Evolutionary conservation across 2,113 vertebrate genomes (phyloP).

Genomic region (Eulemur rufifrons): DNA sequence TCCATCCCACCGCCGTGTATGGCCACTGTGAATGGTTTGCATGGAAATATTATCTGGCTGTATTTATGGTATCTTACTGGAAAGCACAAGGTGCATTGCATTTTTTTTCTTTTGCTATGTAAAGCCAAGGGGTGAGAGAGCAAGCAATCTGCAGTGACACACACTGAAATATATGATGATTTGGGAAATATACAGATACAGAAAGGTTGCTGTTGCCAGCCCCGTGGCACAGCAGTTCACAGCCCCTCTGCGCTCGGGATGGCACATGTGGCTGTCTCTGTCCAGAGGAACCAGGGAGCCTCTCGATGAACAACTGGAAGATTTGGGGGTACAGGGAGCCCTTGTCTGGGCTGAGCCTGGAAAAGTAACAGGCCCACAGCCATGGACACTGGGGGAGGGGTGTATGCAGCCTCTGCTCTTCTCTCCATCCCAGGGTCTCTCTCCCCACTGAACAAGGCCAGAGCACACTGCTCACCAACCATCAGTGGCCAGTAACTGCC

Average conservation of each 20-base stretch:
- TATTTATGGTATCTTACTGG: constrained; percentile 85
- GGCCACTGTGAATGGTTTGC: constrained; percentile 73
- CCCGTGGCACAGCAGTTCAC: constrained; percentile 66
- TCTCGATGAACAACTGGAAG: constrained; percentile 9
- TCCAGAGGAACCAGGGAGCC: constrained; percentile 48
- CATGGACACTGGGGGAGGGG: neutral
- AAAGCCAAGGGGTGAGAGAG: constrained; percentile 83
- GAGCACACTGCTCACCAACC: fast-evolving
- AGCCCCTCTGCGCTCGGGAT: constrained; percentile 65
- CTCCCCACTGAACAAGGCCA: neutral
- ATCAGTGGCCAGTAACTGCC: fast-evolving
- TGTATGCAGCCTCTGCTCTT: fast-evolving
- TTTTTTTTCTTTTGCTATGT: constrained; percentile 85
- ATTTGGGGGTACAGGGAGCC: neutral
- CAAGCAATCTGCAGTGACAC: constrained; percentile 83
- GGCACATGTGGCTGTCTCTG: constrained; percentile 42
- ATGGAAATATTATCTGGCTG: constrained; percentile 81
- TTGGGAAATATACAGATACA: constrained; percentile 84
- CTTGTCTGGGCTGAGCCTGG: neutral
- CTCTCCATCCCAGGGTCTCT: neutral
- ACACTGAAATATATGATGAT: constrained; percentile 81
- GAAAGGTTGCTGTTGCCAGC: constrained; percentile 80
- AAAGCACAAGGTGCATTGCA: constrained; percentile 83
- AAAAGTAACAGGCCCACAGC: neutral
- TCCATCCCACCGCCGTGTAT: constrained; percentile 60